Base-by-base conservation (phyloP, 2,888 invertebrate species). In the Diaphora mendica region DNA sequence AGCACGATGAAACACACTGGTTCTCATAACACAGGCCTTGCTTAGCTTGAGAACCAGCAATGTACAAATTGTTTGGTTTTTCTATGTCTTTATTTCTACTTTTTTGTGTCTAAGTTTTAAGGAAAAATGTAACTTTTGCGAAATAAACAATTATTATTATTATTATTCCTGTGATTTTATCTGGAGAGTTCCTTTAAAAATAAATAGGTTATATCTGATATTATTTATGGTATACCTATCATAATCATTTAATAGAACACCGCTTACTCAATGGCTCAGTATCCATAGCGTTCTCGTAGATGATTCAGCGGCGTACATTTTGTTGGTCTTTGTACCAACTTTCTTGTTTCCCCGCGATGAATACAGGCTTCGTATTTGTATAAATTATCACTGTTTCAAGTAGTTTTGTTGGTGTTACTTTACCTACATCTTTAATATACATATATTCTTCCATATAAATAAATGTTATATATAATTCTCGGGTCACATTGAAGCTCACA, bases 271-370 rank as follows among this genome's bases (percentile, higher is more conserved):
- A 67, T 89, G 86, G 88, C 90, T 84, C 79, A 39, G 2, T 79
- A 86, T 80, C 73, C 70, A 68, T 72, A 81, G 77, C 79, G 73
- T 85, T 83, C 86, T 86, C 70, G 81, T 79, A 87, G 89, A 89
- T 88, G 90, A 91, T 86, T 91, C 89, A 87, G 88, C 85, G 75
- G 77, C 80, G 85, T 89, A 89, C 89, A 90, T 87, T 88, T 86
- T 85, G 88, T 89, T 88, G 87, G 87, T 90, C 90, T 92, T 92
- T 91, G 90, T 85, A 79, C 75, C 84, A 91, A 91, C 87, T 92
- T 92, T 91, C 91, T 88, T 90, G 89, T 90, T 87, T 86, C 85
- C 82, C 78, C 78, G 81, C 81, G 84, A 85, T 68, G 67, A 83
- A 82, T 71, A 68, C 73, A 71, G 35, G 15, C 39, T 73, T 83